Evolutionary conservation across 2,113 vertebrate genomes (phyloP).

Genomic region (Chaetura pelagica): DNA sequence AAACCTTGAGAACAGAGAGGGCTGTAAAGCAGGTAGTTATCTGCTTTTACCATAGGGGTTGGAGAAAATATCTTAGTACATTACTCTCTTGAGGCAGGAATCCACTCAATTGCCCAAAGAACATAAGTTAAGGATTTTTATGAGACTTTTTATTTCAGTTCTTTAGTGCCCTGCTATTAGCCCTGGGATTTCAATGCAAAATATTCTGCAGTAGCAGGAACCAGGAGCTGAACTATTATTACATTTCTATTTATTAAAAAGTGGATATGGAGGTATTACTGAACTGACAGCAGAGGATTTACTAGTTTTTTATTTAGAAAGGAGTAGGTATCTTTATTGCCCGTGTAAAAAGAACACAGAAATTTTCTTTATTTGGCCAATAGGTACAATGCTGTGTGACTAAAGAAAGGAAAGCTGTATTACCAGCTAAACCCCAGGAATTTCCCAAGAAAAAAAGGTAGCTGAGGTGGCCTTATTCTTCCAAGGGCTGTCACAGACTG

Average conservation of each 20-base stretch:
- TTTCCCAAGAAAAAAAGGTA: neutral
- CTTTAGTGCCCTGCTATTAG: neutral
- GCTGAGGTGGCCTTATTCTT: neutral
- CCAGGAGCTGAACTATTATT: neutral
- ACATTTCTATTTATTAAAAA: neutral
- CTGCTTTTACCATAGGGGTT: neutral
- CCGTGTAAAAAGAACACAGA: neutral
- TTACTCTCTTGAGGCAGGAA: neutral
- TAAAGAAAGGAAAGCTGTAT: neutral
- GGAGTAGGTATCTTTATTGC: neutral
- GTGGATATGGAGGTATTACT: neutral
- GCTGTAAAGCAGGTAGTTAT: conserved; percentile 23
- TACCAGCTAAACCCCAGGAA: neutral
- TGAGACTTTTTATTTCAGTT: neutral
- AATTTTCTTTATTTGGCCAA: neutral
- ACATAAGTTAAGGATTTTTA: neutral
- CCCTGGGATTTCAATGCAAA: neutral
- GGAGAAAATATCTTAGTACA: conserved; percentile 6
- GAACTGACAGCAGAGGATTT: neutral
- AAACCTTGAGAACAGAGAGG: conserved; percentile 16
- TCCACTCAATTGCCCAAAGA: neutral
- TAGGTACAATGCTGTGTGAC: neutral
- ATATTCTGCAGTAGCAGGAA: neutral
- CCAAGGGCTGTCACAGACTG: neutral
- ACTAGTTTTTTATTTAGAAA: neutral